Evolutionary conservation across 2,888 invertebrate genomes (phyloP).

Genomic region (Imbricaverruca yamaguchii): DNA sequence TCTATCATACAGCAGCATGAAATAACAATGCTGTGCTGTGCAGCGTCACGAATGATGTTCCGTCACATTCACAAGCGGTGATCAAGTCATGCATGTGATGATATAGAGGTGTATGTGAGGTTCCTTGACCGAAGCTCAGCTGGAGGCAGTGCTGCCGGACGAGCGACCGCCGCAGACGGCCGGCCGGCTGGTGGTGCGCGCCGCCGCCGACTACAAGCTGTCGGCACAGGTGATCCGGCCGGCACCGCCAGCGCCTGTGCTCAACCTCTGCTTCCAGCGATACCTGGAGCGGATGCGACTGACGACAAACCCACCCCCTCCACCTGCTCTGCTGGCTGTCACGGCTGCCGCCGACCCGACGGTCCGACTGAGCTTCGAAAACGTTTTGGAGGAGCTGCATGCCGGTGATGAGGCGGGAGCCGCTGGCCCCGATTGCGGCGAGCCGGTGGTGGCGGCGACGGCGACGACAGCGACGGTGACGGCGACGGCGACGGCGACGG

Average conservation of each 20-base stretch:
- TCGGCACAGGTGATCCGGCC: background rate
- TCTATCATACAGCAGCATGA: no score
- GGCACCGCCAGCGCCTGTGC: background rate
- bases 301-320: background rate
- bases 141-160: background rate
- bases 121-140: background rate
- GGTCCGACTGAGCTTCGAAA: background rate
- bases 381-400: background rate
- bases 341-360: background rate
- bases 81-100: no score
- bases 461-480: background rate
- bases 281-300: conserved; percentile 7
- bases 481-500: no score
- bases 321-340: background rate
- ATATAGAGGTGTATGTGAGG: no score
- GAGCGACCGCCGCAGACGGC: background rate
- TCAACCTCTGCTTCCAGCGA: conserved; percentile 10
- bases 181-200: background rate
- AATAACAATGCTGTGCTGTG: no score
- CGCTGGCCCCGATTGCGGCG: no score
- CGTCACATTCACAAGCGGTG: no score
- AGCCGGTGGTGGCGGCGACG: no score
- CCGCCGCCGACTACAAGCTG: conserved; percentile 1
- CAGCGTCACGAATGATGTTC: no score
- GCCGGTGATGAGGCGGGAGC: no score